Evolutionary conservation across 2,888 invertebrate genomes (phyloP).

Genomic region (Carterocephalus palaemon): DNA sequence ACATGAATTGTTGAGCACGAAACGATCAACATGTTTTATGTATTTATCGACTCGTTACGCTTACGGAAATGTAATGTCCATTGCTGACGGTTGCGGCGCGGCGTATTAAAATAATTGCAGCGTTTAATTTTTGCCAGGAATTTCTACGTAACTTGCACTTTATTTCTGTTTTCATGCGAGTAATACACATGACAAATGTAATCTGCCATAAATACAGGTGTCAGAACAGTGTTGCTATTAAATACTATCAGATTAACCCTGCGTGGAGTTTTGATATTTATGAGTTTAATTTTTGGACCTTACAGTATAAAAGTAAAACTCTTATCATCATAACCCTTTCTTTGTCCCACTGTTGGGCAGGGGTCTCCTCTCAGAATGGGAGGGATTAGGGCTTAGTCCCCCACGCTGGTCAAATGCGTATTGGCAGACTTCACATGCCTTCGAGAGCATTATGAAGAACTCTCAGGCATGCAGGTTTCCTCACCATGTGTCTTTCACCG

Average conservation of each 20-base stretch:
- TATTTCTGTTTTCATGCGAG: slow-evolving; percentile 10
- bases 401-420: no score
- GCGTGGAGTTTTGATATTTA: slow-evolving; percentile 5
- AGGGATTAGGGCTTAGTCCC: no score
- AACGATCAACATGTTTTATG: no score
- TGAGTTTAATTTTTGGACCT: slow-evolving; percentile 14
- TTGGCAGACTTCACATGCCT: no score
- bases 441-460: no score
- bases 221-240: slow-evolving; percentile 20
- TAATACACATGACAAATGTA: slow-evolving; percentile 17
- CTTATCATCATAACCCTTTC: no score
- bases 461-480: no score
- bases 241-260: slow-evolving; percentile 9
- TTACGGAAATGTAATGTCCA: background rate
- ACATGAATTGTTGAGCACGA: background rate
- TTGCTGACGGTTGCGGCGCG: background rate
- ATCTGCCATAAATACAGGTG: slow-evolving; percentile 16
- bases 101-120: background rate
- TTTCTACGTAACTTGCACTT: slow-evolving; percentile 3
- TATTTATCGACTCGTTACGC: no score
- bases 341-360: no score
- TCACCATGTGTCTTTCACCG: no score
- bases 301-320: no score
- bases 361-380: no score
- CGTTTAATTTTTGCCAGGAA: slow-evolving; percentile 7